phyloP scores from a whole-genome alignment of 2,797 vertebrate genomes.

The Orientallactaga sibirica region DNA sequence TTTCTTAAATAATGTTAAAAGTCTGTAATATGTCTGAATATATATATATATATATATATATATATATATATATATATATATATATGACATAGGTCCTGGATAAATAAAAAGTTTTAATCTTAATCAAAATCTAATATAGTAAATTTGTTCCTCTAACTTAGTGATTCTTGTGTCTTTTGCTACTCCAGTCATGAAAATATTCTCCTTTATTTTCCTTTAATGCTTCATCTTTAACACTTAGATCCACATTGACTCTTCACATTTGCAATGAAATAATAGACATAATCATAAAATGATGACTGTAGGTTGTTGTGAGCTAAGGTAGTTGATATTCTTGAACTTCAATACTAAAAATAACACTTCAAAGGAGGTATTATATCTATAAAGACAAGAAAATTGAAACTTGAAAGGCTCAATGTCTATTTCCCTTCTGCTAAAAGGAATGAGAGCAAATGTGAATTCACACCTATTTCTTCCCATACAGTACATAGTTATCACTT shows the following conservation, averaged over 20 bases:
- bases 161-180: neutral
- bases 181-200: neutral
- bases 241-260: neutral
- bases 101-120: neutral
- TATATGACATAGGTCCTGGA: neutral
- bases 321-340: neutral
- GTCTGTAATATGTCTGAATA: neutral
- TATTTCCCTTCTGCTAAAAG: neutral
- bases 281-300: neutral
- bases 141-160: slow-evolving; percentile 23
- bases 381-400: slow-evolving; percentile 33
- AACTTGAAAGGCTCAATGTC: neutral
- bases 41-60: too few relatives aligned
- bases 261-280: neutral
- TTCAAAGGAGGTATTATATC: neutral
- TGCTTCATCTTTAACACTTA: neutral
- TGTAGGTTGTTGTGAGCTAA: neutral
- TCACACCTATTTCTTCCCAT: neutral
- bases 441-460: neutral
- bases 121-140: neutral
- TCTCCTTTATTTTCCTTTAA: neutral
- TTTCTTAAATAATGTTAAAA: slow-evolving; percentile 32
- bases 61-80: too few relatives aligned
- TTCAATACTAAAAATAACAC: slow-evolving; percentile 49
- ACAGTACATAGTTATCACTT: neutral